Conservation (phyloP, 2,888 invertebrate genomes). For the Carabus problematicus region DNA sequence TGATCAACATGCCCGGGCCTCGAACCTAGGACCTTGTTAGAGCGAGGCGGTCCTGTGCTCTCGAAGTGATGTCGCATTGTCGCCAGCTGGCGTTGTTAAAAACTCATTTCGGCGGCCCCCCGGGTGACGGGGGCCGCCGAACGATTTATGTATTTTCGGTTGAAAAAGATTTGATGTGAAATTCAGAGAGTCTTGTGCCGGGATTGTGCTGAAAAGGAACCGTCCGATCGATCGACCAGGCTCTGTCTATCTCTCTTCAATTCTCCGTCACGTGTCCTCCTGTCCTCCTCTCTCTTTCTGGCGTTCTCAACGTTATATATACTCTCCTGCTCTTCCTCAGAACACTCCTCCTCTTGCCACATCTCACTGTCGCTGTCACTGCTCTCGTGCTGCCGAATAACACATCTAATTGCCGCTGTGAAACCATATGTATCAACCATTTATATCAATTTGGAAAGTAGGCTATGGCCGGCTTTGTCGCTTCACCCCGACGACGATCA, state of each 20-base stretch:
- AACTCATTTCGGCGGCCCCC: constrained; percentile 25
- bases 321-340: no score
- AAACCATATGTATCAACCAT: constrained; percentile 40
- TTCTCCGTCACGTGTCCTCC: constrained; percentile 1
- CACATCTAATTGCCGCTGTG: constrained; percentile 37
- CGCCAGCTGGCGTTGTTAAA: constrained; percentile 29
- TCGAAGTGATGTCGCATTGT: constrained; percentile 8
- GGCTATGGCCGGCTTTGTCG: constrained; percentile 31
- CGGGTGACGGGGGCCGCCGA: constrained; percentile 9
- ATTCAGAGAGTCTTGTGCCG: constrained; percentile 20
- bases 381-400: constrained; percentile 19
- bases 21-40: constrained; percentile 8
- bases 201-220: constrained; percentile 5
- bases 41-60: constrained; percentile 1
- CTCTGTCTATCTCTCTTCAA: constrained; percentile 13
- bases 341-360: neutral
- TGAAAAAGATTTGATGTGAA: constrained; percentile 26
- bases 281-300: constrained; percentile 5
- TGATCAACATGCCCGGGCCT: constrained; percentile 6
- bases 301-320: neutral
- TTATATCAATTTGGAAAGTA: constrained; percentile 42
- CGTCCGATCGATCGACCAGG: constrained; percentile 13
- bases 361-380: neutral
- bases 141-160: constrained; percentile 27
- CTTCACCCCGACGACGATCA: constrained; percentile 18